These are phyloP conservation scores for Ceraclea dissimilis DNA, from an alignment of 2,888 invertebrate genomes.

Conservation along the genomic window DNA sequence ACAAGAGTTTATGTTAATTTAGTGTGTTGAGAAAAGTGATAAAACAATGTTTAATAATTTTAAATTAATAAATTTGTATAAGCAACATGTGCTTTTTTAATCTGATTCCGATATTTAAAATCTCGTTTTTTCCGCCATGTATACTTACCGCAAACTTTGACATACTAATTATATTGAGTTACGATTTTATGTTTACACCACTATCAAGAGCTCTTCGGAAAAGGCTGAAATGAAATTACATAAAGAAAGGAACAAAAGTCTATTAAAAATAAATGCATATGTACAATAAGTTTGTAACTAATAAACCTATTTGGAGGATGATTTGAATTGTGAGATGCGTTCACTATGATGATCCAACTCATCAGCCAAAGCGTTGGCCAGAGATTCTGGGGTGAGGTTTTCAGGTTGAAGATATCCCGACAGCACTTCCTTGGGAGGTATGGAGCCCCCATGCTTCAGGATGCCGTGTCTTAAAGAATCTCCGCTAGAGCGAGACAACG, in stretches of 20 bases:
- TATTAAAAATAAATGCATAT: too few relatives aligned
- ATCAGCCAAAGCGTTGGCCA: conserved; percentile 73
- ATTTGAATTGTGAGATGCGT: conserved; percentile 11
- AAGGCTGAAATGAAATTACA: too few relatives aligned
- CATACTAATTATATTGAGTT: too few relatives aligned
- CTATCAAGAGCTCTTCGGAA: too few relatives aligned
- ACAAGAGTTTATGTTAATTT: too few relatives aligned
- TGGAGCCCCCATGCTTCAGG: conserved; percentile 81
- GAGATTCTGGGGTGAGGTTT: conserved; percentile 63
- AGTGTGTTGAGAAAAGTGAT: conserved; percentile 9
- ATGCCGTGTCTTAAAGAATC: conserved; percentile 70
- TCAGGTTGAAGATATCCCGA: conserved; percentile 65
- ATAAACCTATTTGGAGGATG: background rate
- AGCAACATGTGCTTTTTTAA: background rate
- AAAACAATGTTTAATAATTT: conserved; percentile 10
- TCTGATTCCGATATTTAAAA: background rate
- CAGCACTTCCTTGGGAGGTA: conserved; percentile 70
- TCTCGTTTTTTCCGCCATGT: too few relatives aligned
- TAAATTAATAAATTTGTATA: conserved; percentile 6
- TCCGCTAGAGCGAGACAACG: conserved; percentile 70
- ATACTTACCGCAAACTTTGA: too few relatives aligned
- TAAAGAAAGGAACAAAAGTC: too few relatives aligned
- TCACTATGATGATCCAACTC: conserved; percentile 56
- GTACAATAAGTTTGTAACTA: too few relatives aligned
- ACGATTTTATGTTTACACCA: too few relatives aligned